Evolutionary conservation across 1,140 invertebrate species (phyloP).

Genomic region (Brachionus sp.): DNA sequence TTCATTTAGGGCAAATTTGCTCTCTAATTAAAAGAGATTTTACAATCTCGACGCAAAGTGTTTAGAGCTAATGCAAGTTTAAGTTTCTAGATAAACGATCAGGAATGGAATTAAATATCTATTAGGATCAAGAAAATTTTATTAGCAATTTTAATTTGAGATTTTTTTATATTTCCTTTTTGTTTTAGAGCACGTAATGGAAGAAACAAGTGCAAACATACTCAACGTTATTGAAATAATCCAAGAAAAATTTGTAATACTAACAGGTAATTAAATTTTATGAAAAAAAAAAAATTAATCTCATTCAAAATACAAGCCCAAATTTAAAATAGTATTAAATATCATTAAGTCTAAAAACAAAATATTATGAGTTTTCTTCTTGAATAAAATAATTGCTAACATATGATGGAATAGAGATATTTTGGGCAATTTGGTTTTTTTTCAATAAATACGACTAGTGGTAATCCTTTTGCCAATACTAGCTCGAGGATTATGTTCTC

Average conservation of each 20-base stretch:
- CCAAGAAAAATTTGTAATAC: conserved; percentile 45
- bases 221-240: conserved; percentile 44
- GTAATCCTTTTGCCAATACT: background rate
- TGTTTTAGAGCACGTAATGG: conserved; percentile 43
- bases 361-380: background rate
- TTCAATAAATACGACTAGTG: background rate
- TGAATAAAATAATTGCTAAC: background rate
- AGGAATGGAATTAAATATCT: background rate
- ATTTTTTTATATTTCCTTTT: conserved; percentile 15
- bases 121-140: background rate
- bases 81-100: background rate
- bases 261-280: conserved; percentile 43
- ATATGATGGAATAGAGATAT: background rate
- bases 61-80: background rate
- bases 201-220: conserved; percentile 45
- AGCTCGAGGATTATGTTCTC: background rate
- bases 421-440: background rate
- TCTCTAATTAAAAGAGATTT: background rate
- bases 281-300: background rate
- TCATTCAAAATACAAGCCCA: background rate
- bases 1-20: background rate
- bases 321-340: conserved; percentile 11
- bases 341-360: conserved; percentile 8
- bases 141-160: background rate
- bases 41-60: background rate